Percentiles rank a stretch among this genome's conserved stretches.
Evolutionary conservation across 2,797 vertebrate genomes (phyloP).

Genomic region (Limosa lapponica): DNA sequence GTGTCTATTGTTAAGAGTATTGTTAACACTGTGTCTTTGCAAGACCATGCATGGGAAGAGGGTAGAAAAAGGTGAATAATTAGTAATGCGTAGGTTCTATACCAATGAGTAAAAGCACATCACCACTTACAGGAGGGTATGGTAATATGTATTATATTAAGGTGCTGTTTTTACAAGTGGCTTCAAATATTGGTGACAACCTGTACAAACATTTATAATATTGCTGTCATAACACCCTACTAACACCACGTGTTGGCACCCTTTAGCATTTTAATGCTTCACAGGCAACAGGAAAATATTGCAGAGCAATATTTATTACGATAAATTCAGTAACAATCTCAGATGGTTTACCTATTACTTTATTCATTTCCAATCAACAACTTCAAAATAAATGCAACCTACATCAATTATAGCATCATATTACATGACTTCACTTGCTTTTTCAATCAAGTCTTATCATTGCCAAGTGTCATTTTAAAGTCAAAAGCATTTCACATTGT

Average conservation of each 20-base stretch:
- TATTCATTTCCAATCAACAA: background rate
- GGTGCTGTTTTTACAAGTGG: background rate
- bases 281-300: background rate
- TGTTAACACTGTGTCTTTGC: background rate
- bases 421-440: background rate
- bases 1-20: background rate
- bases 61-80: background rate
- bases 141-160: slow-evolving; percentile 1
- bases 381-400: background rate
- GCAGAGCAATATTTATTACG: background rate
- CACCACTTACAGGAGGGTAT: background rate
- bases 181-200: slow-evolving; percentile 24
- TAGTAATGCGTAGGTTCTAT: background rate
- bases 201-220: slow-evolving; percentile 5
- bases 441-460: background rate
- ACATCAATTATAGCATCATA: background rate
- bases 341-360: background rate
- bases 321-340: background rate
- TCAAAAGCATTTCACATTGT: background rate
- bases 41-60: background rate
- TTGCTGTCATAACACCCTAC: background rate
- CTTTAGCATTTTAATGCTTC: background rate
- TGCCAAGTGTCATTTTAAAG: background rate
- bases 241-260: background rate
- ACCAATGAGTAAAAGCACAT: background rate